A percentile compares a stretch with the other conserved stretches of the same genome.
phyloP scores from a whole-genome alignment of 2,113 vertebrate genomes.

The Centropus bengalensis region DNA sequence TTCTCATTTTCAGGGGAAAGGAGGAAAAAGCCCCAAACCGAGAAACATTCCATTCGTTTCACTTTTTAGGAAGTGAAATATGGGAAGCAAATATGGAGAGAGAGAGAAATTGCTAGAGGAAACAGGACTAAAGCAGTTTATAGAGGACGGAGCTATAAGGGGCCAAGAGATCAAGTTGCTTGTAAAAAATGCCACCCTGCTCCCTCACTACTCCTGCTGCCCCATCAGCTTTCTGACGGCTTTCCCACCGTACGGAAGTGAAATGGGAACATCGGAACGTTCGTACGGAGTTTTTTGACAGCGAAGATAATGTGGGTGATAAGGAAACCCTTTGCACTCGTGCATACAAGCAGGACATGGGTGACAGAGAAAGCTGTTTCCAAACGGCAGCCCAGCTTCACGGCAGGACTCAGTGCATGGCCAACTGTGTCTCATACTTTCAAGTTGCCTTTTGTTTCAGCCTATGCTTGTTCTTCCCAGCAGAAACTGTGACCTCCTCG shows the following conservation, averaged over 20 bases:
- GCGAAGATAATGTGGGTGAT: background rate
- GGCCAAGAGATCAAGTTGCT: background rate
- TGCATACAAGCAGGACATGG: background rate
- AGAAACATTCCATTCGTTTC: background rate
- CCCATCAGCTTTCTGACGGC: background rate
- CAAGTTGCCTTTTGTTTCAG: background rate
- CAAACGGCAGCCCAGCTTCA: background rate
- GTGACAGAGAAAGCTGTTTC: background rate
- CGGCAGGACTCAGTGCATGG: background rate
- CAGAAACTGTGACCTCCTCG: background rate
- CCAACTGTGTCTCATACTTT: background rate
- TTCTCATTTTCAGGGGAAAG: slow-evolving; percentile 59
- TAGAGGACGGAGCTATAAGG: background rate
- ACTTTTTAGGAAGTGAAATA: background rate
- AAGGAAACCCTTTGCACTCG: background rate
- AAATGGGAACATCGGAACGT: background rate
- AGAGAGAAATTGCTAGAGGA: background rate
- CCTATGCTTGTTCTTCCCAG: background rate
- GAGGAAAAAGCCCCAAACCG: background rate
- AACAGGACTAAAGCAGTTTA: background rate
- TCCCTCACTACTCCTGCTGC: background rate
- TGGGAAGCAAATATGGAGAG: background rate
- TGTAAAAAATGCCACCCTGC: background rate
- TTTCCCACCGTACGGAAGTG: background rate
- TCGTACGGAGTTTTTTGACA: background rate